Conservation (phyloP, 2,888 invertebrate species). For the Hyposoter didymator region DNA sequence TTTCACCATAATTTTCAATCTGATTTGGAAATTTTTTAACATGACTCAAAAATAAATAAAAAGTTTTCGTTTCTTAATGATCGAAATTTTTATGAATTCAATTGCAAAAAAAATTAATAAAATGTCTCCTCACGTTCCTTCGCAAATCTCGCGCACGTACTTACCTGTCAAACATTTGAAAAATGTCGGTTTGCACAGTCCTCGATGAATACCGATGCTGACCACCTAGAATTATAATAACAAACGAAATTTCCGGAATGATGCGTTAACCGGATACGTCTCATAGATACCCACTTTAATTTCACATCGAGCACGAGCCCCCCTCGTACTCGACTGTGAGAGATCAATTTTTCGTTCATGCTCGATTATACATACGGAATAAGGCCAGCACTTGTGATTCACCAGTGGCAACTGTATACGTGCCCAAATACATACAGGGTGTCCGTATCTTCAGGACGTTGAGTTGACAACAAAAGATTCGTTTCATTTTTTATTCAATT, state of each 20-base stretch:
- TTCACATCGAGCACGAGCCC: slow-evolving; percentile 44
- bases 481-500: no score
- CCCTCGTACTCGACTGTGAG: background rate
- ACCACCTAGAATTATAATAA: background rate
- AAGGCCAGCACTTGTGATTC: slow-evolving; percentile 33
- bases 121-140: background rate
- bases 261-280: slow-evolving; percentile 39
- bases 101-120: background rate
- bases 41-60: no score
- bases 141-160: background rate
- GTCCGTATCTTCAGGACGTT: background rate
- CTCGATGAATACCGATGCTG: background rate
- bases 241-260: slow-evolving; percentile 36
- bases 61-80: background rate
- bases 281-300: slow-evolving; percentile 28
- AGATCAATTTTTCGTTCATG: slow-evolving; percentile 43
- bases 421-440: background rate
- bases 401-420: background rate
- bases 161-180: background rate
- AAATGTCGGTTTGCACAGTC: background rate
- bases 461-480: no score
- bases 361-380: slow-evolving; percentile 7
- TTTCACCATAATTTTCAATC: no score
- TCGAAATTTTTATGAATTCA: background rate
- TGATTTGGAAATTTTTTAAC: no score